A percentile compares a stretch with the other conserved stretches of the same genome.
Evolutionary conservation across 2,113 vertebrate genomes (phyloP).

Genomic region (Macaca nemestrina): DNA sequence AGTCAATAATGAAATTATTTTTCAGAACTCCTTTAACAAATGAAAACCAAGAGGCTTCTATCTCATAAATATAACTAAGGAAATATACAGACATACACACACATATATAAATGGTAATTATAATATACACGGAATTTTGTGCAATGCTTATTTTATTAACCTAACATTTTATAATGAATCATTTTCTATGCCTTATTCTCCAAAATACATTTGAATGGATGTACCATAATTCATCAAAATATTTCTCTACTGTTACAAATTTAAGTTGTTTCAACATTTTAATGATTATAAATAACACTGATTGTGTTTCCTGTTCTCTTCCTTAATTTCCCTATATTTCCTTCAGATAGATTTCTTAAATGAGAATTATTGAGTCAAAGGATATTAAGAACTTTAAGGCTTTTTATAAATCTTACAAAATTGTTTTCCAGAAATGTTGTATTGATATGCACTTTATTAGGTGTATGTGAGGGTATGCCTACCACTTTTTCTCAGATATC

Average conservation of each 20-base stretch:
- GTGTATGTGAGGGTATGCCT: not conserved
- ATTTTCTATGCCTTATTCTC: not conserved
- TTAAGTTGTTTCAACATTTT: conserved; percentile 8
- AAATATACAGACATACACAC: not conserved
- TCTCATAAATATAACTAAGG: not conserved
- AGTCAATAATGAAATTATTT: not conserved
- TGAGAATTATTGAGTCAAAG: not conserved
- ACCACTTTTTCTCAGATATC: not conserved
- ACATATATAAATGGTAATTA: not conserved
- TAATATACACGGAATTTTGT: not conserved
- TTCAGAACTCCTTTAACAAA: not conserved
- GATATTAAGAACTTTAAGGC: not conserved
- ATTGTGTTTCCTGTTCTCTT: not conserved
- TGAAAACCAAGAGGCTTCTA: not conserved
- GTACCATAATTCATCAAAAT: not conserved
- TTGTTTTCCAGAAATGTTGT: not conserved
- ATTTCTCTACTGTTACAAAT: not conserved
- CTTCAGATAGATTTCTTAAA: not conserved
- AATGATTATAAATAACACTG: not conserved
- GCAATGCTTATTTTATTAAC: not conserved
- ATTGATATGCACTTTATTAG: not conserved
- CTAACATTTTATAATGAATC: not conserved
- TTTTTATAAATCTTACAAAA: not conserved
- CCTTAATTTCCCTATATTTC: not conserved
- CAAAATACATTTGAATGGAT: not conserved